phyloP scores from a whole-genome alignment of 2,797 vertebrate species.

The Pitangus sulphuratus region DNA sequence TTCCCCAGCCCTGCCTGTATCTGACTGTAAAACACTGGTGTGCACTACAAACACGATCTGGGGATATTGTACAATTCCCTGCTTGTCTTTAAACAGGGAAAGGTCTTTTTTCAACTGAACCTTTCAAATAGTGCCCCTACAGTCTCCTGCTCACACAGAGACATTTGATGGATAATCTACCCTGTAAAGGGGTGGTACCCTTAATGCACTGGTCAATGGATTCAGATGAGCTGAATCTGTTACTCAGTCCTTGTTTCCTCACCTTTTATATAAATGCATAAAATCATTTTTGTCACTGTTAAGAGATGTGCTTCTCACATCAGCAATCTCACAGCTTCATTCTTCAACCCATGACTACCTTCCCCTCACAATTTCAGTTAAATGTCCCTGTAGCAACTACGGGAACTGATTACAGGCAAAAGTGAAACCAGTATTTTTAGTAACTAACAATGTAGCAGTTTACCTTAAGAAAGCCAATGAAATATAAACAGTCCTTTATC shows the following conservation, averaged over 20 bases:
- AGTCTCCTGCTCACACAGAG: background rate
- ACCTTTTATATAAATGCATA: background rate
- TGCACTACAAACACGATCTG: accelerated
- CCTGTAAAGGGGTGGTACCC: background rate
- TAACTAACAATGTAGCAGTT: background rate
- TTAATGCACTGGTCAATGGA: background rate
- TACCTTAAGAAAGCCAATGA: background rate
- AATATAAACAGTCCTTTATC: background rate
- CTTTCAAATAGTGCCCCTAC: background rate
- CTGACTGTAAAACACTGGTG: background rate
- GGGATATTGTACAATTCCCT: background rate
- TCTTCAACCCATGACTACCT: background rate
- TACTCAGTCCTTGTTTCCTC: background rate
- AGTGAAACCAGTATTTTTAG: background rate
- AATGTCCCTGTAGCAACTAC: background rate
- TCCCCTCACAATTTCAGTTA: background rate
- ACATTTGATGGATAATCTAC: background rate
- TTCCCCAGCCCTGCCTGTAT: background rate
- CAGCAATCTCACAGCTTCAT: background rate
- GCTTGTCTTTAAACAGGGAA: background rate
- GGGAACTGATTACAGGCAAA: background rate
- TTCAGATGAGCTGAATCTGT: background rate
- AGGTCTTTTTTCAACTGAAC: background rate
- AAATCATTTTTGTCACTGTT: background rate
- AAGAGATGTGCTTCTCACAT: background rate